Conservation (phyloP, 2,888 invertebrate genomes). For the Dorcus parallelipipedus region DNA sequence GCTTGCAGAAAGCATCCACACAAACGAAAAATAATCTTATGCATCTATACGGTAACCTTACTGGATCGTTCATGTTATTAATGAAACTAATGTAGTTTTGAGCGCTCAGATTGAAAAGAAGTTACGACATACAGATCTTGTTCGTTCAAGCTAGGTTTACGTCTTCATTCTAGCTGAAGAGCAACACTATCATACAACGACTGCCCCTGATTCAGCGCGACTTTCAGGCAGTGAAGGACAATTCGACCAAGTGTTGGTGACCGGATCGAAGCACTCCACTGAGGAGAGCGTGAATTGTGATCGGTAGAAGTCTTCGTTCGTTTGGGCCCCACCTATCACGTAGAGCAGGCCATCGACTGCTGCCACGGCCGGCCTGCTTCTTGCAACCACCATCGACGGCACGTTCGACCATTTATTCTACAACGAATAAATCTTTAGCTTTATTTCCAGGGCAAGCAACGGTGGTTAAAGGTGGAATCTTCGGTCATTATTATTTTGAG, state of each 20-base stretch:
- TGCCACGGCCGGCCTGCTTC: conserved; percentile 82
- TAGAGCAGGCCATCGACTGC: conserved; percentile 79
- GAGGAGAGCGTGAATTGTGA: conserved; percentile 79
- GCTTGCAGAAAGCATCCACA: no score
- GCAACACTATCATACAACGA: conserved; percentile 50
- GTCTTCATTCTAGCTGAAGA: background rate
- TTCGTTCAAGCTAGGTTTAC: no score
- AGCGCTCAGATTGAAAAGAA: no score
- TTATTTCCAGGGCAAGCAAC: no score
- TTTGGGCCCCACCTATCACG: conserved; percentile 83
- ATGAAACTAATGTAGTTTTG: no score
- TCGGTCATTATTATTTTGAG: conserved; percentile 11
- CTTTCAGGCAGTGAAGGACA: conserved; percentile 78
- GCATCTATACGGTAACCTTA: no score
- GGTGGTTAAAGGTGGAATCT: no score
- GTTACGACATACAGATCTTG: no score
- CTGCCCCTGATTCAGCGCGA: conserved; percentile 83
- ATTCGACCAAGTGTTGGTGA: conserved; percentile 71
- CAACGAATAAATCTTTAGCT: conserved; percentile 16
- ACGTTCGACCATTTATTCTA: conserved; percentile 78
- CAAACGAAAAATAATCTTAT: no score
- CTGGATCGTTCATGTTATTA: no score
- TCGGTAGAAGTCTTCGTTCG: conserved; percentile 78
- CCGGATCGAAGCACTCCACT: conserved; percentile 82
- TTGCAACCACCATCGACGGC: conserved; percentile 67